Evolutionary conservation across 2,797 vertebrate species (phyloP).

Genomic region (Gymnothorax javanicus): DNA sequence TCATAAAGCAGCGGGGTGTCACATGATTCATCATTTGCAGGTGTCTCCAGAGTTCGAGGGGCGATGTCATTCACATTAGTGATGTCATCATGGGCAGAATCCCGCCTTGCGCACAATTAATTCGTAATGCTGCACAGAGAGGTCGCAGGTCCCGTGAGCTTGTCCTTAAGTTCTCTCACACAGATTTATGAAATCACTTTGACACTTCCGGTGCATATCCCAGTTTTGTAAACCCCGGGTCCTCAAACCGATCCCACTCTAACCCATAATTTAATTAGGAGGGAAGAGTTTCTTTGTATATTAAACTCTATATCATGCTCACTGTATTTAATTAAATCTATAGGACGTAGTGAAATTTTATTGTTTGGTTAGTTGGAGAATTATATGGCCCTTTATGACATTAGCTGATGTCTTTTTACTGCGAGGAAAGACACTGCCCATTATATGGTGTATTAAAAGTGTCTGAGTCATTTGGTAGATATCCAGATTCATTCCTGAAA

Average conservation of each 20-base stretch:
- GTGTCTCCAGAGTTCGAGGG: neutral
- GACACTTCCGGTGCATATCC: neutral
- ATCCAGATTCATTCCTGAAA: neutral
- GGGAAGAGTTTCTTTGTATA: neutral
- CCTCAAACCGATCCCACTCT: neutral
- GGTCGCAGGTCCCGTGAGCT: neutral
- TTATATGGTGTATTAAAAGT: neutral
- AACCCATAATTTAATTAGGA: neutral
- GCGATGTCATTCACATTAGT: neutral
- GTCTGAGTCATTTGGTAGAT: neutral
- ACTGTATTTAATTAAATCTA: neutral
- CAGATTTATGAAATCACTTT: neutral
- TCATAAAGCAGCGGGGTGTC: neutral
- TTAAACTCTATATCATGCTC: neutral
- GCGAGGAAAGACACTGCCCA: neutral
- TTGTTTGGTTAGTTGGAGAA: no score
- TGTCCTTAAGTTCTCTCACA: neutral
- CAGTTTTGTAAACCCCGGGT: neutral
- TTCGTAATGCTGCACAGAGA: neutral
- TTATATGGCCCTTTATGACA: no score
- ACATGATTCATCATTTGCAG: neutral
- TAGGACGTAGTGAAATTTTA: no score
- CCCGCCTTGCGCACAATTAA: neutral
- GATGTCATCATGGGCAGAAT: neutral
- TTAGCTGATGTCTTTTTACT: neutral